phyloP scores from a whole-genome alignment of 2,888 invertebrate genomes.

The Uloborus plumipes region DNA sequence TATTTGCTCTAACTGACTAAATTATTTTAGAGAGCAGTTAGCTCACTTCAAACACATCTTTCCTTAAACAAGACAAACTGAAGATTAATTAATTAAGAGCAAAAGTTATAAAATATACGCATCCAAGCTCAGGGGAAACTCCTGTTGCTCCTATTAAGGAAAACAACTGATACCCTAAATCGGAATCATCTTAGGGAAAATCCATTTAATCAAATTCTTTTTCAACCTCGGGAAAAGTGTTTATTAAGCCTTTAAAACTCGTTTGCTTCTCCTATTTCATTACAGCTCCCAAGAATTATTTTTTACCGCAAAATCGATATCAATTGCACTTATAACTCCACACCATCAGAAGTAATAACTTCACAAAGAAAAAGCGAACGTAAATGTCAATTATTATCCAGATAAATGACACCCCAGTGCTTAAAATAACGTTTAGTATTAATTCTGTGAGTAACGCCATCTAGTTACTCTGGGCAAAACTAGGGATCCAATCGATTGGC shows the following conservation, averaged over 20 bases:
- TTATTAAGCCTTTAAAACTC: background rate
- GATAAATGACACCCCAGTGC: constrained; percentile 14
- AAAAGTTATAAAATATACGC: too few relatives aligned
- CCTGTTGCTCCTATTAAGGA: too few relatives aligned
- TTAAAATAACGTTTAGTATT: constrained; percentile 41
- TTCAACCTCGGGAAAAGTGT: too few relatives aligned
- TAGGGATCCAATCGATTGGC: constrained; percentile 37
- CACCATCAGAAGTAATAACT: constrained; percentile 10
- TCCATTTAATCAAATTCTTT: too few relatives aligned
- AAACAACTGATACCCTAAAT: too few relatives aligned
- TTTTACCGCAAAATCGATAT: background rate
- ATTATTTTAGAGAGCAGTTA: too few relatives aligned
- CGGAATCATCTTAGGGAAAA: too few relatives aligned
- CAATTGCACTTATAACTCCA: constrained; percentile 1
- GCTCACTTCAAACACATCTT: too few relatives aligned
- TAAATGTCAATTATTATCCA: constrained; percentile 39
- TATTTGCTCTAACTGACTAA: too few relatives aligned
- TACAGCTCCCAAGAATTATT: background rate
- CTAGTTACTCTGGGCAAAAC: constrained; percentile 32
- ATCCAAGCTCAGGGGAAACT: too few relatives aligned
- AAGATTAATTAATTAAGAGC: too few relatives aligned
- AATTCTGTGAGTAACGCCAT: constrained; percentile 41
- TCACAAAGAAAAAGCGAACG: constrained; percentile 6
- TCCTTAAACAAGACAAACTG: too few relatives aligned
- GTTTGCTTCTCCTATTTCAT: constrained; percentile 6